Evolutionary conservation across 2,888 invertebrate species (phyloP).

Genomic region (Cinara cedri): DNA sequence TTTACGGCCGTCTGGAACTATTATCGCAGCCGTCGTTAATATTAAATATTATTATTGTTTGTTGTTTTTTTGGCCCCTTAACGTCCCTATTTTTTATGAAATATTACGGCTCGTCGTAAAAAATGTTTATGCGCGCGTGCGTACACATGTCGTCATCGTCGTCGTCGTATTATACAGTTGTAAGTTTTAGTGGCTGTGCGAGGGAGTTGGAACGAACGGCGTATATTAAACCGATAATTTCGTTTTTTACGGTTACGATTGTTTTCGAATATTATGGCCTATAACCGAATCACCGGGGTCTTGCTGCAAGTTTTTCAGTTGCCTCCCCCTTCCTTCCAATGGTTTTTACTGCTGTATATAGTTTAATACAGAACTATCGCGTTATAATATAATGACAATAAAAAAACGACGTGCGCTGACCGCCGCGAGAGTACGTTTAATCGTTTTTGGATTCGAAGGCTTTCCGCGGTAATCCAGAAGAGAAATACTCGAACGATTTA

Average conservation of each 20-base stretch:
- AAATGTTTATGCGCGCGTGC: not conserved
- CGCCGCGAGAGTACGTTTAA: too few species aligned
- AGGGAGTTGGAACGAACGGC: conserved; percentile 1
- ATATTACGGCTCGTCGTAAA: conserved; percentile 22
- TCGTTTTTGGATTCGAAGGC: too few species aligned
- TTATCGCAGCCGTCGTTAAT: not conserved
- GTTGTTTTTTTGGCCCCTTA: not conserved
- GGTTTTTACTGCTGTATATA: too few species aligned
- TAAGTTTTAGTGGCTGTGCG: not conserved
- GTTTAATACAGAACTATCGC: too few species aligned
- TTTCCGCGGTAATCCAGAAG: too few species aligned
- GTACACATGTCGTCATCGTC: not conserved
- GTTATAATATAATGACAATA: too few species aligned
- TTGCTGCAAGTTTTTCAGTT: not conserved
- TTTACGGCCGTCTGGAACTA: conserved; percentile 15
- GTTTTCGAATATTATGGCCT: conserved; percentile 13
- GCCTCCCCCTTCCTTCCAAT: too few species aligned
- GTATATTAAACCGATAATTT: conserved; percentile 11
- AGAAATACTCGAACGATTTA: too few species aligned
- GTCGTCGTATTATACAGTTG: too few species aligned
- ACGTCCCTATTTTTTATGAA: not conserved
- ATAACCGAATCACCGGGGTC: not conserved
- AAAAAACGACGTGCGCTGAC: too few species aligned
- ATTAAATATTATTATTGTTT: conserved; percentile 9
- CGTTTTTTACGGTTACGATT: conserved; percentile 34